These are phyloP conservation scores for Pardalotus punctatus DNA, from an alignment of 2,113 vertebrate genomes.

Conservation along the genomic window DNA sequence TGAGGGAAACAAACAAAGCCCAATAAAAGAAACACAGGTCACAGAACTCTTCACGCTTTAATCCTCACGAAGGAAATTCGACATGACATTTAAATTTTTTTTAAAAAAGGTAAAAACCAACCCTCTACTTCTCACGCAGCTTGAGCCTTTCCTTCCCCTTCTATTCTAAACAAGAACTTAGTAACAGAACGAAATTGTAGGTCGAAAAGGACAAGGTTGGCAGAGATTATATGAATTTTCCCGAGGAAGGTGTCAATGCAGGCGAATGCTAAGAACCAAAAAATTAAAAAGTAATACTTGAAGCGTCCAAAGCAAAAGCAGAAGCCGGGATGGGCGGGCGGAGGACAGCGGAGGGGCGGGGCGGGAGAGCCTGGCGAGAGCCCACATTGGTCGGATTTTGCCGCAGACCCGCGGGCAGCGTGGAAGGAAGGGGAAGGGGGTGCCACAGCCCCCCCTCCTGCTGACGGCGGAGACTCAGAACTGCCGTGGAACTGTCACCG, in stretches of 20 bases:
- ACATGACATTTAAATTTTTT: accelerated
- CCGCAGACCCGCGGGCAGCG: neutral
- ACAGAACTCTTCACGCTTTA: accelerated
- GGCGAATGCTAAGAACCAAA: accelerated
- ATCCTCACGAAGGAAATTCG: accelerated
- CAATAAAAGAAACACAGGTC: neutral
- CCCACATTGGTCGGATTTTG: constrained; percentile 23
- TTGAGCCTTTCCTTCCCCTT: accelerated
- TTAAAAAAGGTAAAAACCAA: accelerated
- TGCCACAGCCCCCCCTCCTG: neutral
- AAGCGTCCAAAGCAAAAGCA: accelerated
- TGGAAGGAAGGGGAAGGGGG: neutral
- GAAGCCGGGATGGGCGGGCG: neutral
- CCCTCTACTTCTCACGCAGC: accelerated
- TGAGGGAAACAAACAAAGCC: accelerated
- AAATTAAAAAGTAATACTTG: accelerated
- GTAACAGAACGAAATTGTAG: neutral
- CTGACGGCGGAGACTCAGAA: neutral
- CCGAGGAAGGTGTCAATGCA: accelerated
- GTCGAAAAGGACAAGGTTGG: accelerated
- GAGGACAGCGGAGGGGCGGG: neutral
- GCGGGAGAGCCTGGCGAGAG: accelerated
- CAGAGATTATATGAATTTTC: accelerated
- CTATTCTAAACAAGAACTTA: neutral
- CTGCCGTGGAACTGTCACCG: too few relatives aligned